Evolutionary conservation across 1,140 invertebrate genomes (phyloP), one percentile per base, ranked within the genome.

Genomic region (Capitella teleta): DNA sequence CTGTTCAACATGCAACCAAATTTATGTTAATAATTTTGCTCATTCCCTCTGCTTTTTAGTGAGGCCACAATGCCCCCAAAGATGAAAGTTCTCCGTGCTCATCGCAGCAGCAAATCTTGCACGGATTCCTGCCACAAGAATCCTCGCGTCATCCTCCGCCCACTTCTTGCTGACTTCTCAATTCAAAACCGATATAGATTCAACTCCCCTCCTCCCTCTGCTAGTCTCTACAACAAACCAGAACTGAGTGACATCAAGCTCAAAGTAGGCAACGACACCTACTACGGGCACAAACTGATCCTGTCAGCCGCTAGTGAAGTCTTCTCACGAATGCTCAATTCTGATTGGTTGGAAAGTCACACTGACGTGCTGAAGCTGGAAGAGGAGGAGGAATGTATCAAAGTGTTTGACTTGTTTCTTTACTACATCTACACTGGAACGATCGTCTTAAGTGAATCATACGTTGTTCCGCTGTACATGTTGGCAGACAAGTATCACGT

Each of bases 401-500:
- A 42, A 25, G 21, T 48, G 18, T 53, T 53, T 49, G 46, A 53
- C 24, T 28, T 38, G 12, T 53, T 53, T 28, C 30, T 53, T 16
- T 49, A 53, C 21, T 53, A 40, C 47, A 42, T 49, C 14, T 53
- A 53, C 34, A 47, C 52, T 14, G 52, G 52, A 36, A 49, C 23
- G 5, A 43, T 53, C 21, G 26, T 26, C 5, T 24, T 53, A 19
- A 53, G 28, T 34, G 45, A 53, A 28, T 28, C 36, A 3, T 36
- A 49, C 26, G 52, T 53, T 23, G 40, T 53, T 30, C 52, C 52
- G 14, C 32, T 53, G 12, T 53, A 42, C 40, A 42, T 43, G 26
- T 32, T 53, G 19, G 46, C 52, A 10, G 52, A 53, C 25, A 53
- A 53, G 38, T 53, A 53, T 18, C 21, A 53, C 23, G 38, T 49